Evolutionary conservation across 2,113 vertebrate species (phyloP).

Genomic region (Okapia johnstoni): DNA sequence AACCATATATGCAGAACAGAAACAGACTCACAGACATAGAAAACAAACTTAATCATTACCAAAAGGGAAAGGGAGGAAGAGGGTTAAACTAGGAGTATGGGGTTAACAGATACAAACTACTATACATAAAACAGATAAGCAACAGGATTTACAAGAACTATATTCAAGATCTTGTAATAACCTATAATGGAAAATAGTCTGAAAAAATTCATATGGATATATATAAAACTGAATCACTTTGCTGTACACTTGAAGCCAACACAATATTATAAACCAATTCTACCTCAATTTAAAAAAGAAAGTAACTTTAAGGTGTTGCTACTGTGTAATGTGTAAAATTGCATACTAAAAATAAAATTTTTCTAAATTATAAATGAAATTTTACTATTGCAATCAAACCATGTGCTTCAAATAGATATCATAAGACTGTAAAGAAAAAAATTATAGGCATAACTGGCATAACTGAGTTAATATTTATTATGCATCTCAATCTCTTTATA

Average conservation of each 20-base stretch:
- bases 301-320: conserved; percentile 35
- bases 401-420: conserved; percentile 15
- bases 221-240: neutral
- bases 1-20: neutral
- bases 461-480: neutral
- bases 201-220: neutral
- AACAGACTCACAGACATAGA: neutral
- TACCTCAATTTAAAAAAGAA: neutral
- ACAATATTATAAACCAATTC: neutral
- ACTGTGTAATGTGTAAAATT: neutral
- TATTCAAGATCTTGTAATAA: neutral
- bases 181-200: neutral
- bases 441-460: neutral
- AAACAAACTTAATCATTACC: neutral
- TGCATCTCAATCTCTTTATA: neutral
- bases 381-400: neutral
- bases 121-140: neutral
- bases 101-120: neutral
- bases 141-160: neutral
- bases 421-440: conserved; percentile 1
- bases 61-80: neutral
- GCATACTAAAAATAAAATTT: conserved; percentile 28
- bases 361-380: conserved; percentile 13
- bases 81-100: neutral
- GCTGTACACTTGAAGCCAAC: neutral